Base-by-base conservation (phyloP, 1,140 invertebrate genomes). In the Drosophila takahashii region DNA sequence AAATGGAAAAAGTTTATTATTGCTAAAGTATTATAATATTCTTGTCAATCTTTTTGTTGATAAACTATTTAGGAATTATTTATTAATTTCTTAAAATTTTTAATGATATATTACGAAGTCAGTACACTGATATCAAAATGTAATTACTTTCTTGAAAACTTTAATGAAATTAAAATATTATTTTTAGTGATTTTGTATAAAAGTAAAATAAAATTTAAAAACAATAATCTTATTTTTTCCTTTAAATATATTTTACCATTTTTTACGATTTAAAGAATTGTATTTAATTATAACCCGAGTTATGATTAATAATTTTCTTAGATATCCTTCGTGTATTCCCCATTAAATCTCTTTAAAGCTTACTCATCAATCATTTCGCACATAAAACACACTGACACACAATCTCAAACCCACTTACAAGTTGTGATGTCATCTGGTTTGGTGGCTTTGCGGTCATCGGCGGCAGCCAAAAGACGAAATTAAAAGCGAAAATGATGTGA, bases 401-500 rank as follows among this genome's bases (percentile, higher is more conserved):
- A 61, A 72, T n/a, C 3, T 69, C 34, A 58, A 77, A 61, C 57
- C 77, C 62, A 85, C 81, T 72, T 61, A 54, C 57, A 65, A 73
- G 48, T 65, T 85, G 83, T 86, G 83, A 86, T 86, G 83, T 87
- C 83, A 87, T 87, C 64, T 61, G 70, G 65, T 66, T 77, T 62
- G n/a, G 54, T 52, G 50, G 27, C 79, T 72, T 53, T 69, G 56
- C 56, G 42, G 64, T 56, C 73, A 77, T 54, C 62, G 39, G 37
- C 41, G 51, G 61, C 54, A 50, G 41, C 29, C 51, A 73, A 70
- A 42, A 48, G 51, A 27, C 57, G 29, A 77, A 77, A 73, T 77
- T 61, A 83, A 86, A 72, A 83, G 83, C 78, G 61, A 76, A 76
- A 60, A 69, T 65, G 53, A 75, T 79, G 77, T 80, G 78, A 52